Conservation (phyloP, 2,113 vertebrate species). For the Acanthochromis polyacanthus region DNA sequence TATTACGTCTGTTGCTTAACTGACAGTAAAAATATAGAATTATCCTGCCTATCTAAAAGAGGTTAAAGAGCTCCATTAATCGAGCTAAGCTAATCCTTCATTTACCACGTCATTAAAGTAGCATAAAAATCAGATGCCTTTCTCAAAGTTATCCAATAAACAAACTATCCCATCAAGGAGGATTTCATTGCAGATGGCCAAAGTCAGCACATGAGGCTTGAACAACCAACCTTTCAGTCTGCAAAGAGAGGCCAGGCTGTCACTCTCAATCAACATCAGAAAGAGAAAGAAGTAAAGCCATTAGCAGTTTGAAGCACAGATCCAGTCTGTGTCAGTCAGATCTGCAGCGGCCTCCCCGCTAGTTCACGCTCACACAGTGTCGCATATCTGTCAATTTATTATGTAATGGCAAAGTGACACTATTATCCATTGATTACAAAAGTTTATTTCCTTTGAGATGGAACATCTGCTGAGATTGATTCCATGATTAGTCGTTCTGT, state of each 20-base stretch:
- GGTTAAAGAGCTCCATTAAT: not conserved
- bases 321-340: constrained; percentile 69
- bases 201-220: constrained; percentile 43
- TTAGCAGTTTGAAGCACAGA: constrained; percentile 55
- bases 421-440: constrained; percentile 63
- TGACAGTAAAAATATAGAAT: not conserved
- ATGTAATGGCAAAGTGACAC: constrained; percentile 66
- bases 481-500: constrained; percentile 60
- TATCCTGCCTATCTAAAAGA: not conserved
- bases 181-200: constrained; percentile 21
- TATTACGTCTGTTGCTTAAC: not conserved
- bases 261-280: constrained; percentile 62
- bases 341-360: constrained; percentile 39
- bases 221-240: constrained; percentile 54
- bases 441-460: constrained; percentile 71
- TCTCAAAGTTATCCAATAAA: constrained; percentile 14
- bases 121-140: not conserved
- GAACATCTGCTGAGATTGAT: constrained; percentile 72
- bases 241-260: constrained; percentile 67
- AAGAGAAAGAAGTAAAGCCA: constrained; percentile 60
- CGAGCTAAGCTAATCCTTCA: constrained; percentile 1
- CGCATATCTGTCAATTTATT: constrained; percentile 60
- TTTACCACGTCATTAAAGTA: not conserved
- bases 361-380: constrained; percentile 39
- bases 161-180: constrained; percentile 26